These are phyloP conservation scores for Otolemur crassicaudatus DNA, from an alignment of 2,797 vertebrate genomes.

Conservation along the genomic window DNA sequence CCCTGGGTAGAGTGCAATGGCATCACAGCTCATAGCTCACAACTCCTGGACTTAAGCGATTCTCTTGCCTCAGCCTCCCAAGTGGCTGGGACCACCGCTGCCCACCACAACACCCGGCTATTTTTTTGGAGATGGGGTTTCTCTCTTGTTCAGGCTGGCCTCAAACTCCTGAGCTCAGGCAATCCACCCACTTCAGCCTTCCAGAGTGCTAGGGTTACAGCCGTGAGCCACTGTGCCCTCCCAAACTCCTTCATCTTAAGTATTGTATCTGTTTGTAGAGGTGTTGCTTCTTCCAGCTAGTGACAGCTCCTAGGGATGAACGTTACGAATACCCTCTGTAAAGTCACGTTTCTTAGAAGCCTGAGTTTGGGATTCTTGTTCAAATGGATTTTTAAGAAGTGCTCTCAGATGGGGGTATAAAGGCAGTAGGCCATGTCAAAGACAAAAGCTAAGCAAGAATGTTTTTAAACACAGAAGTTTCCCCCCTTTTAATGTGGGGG, in stretches of 20 bases:
- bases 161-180: no score
- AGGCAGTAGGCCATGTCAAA: background rate
- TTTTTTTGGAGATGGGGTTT: no score
- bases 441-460: background rate
- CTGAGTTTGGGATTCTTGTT: background rate
- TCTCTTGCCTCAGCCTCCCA: background rate
- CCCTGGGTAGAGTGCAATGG: no score
- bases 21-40: no score
- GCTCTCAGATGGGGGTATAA: background rate
- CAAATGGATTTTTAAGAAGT: background rate
- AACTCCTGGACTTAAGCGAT: no score
- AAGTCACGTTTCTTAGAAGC: background rate
- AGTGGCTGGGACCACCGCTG: no score
- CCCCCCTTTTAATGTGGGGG: background rate
- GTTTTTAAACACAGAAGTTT: background rate
- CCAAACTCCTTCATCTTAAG: background rate
- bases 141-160: no score
- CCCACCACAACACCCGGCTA: no score
- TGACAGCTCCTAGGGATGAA: background rate
- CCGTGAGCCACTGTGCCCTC: no score
- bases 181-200: background rate
- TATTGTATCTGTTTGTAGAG: background rate
- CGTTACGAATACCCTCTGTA: background rate
- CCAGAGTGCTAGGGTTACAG: no score
- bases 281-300: background rate